phyloP scores from a whole-genome alignment of 1,140 invertebrate genomes.

The Pseudobourletiella spinata region DNA sequence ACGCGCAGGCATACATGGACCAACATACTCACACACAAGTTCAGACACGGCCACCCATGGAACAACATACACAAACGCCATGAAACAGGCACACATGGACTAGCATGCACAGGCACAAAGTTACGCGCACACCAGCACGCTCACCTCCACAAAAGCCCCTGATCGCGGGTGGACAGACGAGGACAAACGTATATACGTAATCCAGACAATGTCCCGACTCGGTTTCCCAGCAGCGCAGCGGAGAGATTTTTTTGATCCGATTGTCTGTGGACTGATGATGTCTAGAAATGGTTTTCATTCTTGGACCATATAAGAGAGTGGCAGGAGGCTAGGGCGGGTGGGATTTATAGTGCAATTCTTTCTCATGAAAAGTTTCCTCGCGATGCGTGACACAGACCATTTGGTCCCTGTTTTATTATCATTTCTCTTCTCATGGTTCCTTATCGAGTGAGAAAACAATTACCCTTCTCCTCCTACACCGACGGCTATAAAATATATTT shows the following conservation, averaged over 20 bases:
- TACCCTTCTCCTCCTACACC: background rate
- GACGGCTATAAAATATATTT: background rate
- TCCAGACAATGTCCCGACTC: too few relatives aligned
- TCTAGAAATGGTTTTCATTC: background rate
- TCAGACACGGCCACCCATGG: too few relatives aligned
- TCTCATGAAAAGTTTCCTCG: conserved; percentile 12
- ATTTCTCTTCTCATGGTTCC: conserved; percentile 4
- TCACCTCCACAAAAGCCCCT: too few relatives aligned
- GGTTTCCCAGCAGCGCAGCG: too few relatives aligned
- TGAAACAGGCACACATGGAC: too few relatives aligned
- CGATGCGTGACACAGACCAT: conserved; percentile 15
- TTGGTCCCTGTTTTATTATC: conserved; percentile 15
- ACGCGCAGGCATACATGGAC: too few relatives aligned
- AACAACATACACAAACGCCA: too few relatives aligned
- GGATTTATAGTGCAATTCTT: conserved; percentile 11
- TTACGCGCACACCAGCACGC: too few relatives aligned
- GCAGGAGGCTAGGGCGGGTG: background rate
- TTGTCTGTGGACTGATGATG: conserved; percentile 9
- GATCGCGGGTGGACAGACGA: too few relatives aligned
- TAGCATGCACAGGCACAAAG: too few relatives aligned
- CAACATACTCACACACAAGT: too few relatives aligned
- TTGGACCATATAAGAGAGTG: background rate
- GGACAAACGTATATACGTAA: background rate
- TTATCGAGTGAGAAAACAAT: conserved; percentile 17
- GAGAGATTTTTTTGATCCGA: conserved; percentile 3